phyloP scores from a whole-genome alignment of 1,140 invertebrate genomes.

The Cherax quadricarinatus region DNA sequence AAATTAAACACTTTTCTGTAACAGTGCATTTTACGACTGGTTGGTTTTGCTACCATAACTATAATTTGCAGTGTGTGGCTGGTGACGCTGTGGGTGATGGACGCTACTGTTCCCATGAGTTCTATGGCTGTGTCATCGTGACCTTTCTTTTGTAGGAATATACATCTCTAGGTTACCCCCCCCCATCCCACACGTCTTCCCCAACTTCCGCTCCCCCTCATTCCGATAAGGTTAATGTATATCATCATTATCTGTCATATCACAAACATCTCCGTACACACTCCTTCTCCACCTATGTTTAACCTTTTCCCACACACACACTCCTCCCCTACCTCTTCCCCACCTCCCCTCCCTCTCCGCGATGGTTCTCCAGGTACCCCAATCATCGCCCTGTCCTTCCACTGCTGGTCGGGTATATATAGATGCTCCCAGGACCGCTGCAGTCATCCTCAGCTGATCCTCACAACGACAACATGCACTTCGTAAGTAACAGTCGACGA shows the following conservation, averaged over 20 bases:
- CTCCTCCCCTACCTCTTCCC: neutral
- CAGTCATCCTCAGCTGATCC: conserved; percentile 29
- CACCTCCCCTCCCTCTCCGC: neutral
- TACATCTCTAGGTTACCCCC: neutral
- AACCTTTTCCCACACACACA: too few species aligned
- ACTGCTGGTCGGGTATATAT: neutral
- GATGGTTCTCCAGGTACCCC: neutral
- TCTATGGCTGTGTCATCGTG: too few species aligned
- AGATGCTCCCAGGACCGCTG: neutral
- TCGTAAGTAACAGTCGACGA: neutral
- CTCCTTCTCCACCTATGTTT: too few species aligned
- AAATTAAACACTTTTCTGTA: too few species aligned
- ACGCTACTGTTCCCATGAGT: too few species aligned
- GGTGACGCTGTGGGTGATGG: too few species aligned
- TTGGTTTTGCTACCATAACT: too few species aligned
- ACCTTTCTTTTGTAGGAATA: too few species aligned
- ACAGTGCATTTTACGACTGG: too few species aligned
- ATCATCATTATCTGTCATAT: neutral
- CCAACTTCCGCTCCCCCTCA: neutral
- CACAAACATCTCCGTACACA: neutral
- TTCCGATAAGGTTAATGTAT: neutral
- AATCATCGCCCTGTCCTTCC: neutral
- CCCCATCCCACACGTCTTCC: neutral
- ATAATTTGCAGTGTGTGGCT: too few species aligned
- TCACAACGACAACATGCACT: conserved; percentile 33